Evolutionary conservation across 2,113 vertebrate genomes (phyloP).

Genomic region (Trichomycterus rosablanca): DNA sequence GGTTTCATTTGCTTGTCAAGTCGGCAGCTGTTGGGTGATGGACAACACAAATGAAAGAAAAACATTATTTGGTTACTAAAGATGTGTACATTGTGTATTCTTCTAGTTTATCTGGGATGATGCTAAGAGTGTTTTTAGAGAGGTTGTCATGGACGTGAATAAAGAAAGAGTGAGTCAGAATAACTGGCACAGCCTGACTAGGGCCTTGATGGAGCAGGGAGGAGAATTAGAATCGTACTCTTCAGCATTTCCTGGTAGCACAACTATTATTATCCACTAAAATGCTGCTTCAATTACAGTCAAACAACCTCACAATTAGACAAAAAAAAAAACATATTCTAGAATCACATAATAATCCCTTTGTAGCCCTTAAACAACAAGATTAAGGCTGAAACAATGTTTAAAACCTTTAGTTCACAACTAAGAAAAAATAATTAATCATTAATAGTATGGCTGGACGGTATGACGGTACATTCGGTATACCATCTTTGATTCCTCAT

Average conservation of each 20-base stretch:
- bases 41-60: too few relatives aligned
- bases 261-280: conserved; percentile 36
- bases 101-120: conserved; percentile 1
- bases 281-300: conserved; percentile 30
- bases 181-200: conserved; percentile 28
- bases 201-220: conserved; percentile 25
- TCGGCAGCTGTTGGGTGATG: too few relatives aligned
- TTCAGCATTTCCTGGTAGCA: conserved; percentile 38
- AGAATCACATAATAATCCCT: conserved; percentile 14
- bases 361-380: conserved; percentile 7
- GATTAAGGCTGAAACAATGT: neutral
- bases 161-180: conserved; percentile 37
- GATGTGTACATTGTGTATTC: neutral
- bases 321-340: conserved; percentile 23
- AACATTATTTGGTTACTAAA: too few relatives aligned
- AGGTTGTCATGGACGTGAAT: conserved; percentile 17
- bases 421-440: neutral
- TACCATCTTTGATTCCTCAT: too few relatives aligned
- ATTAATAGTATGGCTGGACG: too few relatives aligned
- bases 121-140: conserved; percentile 1
- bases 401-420: neutral
- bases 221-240: conserved; percentile 32
- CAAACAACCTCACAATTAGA: conserved; percentile 27
- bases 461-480: too few relatives aligned
- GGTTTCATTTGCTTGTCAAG: too few relatives aligned